Conservation (phyloP, 2,113 vertebrate species). For the Candoia aspera region DNA sequence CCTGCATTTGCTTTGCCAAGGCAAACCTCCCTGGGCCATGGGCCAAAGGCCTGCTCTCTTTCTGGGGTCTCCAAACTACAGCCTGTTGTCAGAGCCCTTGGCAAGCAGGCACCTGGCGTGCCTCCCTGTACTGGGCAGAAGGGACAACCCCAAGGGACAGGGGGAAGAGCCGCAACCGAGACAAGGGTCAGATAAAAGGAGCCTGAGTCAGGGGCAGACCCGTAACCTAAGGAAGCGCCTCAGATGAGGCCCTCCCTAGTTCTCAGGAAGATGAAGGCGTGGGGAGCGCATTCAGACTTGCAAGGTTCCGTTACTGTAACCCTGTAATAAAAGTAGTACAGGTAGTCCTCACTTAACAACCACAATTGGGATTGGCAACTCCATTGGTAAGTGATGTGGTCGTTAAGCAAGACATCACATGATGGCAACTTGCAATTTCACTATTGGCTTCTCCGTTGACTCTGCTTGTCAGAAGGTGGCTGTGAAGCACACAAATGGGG, state of each 20-base stretch:
- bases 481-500: neutral
- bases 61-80: neutral
- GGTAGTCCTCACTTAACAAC: neutral
- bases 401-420: neutral
- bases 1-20: neutral
- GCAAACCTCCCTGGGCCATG: neutral
- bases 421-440: neutral
- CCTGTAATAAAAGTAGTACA: neutral
- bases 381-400: too few relatives aligned
- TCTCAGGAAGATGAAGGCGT: neutral
- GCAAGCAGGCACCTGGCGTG: neutral
- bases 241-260: neutral
- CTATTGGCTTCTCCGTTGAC: neutral
- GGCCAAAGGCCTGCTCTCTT: neutral
- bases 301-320: neutral
- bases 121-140: neutral
- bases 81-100: neutral
- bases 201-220: too few relatives aligned
- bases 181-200: neutral
- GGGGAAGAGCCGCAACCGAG: neutral
- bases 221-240: too few relatives aligned
- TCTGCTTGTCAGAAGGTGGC: neutral
- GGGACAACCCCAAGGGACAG: neutral
- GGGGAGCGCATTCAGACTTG: neutral
- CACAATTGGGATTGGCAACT: neutral